Evolutionary conservation across 2,113 vertebrate species (phyloP).

Genomic region (Psilopsiagon aurifrons): DNA sequence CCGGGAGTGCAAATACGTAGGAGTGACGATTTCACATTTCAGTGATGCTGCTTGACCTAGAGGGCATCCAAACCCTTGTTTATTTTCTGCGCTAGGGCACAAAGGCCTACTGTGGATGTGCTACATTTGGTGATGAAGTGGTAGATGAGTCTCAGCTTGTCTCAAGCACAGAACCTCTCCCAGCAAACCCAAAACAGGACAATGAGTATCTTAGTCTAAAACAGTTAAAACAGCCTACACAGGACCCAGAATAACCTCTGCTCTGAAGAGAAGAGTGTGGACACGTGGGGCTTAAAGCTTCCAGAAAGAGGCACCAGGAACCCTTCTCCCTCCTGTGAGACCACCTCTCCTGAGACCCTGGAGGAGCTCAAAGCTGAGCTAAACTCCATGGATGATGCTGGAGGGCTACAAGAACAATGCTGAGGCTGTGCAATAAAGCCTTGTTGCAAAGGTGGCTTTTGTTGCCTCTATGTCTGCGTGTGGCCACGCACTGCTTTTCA

Average conservation of each 20-base stretch:
- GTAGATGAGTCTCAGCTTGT: slow-evolving; percentile 53
- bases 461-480: slow-evolving; percentile 42
- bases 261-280: not conserved
- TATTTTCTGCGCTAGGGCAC: slow-evolving; percentile 40
- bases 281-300: not conserved
- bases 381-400: slow-evolving; percentile 42
- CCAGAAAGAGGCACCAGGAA: not conserved
- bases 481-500: slow-evolving; percentile 60
- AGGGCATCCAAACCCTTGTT: slow-evolving; percentile 50
- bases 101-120: slow-evolving; percentile 27
- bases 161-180: not conserved
- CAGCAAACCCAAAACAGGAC: not conserved
- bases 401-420: slow-evolving; percentile 61
- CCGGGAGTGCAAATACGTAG: not conserved
- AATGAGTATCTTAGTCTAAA: not conserved
- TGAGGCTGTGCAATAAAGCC: slow-evolving; percentile 58
- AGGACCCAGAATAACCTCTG: not conserved
- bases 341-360: not conserved
- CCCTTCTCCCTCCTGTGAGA: not conserved
- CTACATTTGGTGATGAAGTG: slow-evolving; percentile 6
- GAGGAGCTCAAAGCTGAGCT: slow-evolving; percentile 19
- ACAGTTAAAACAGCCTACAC: not conserved
- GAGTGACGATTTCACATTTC: slow-evolving; percentile 17
- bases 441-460: slow-evolving; percentile 62
- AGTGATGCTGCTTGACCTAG: slow-evolving; percentile 19